A percentile compares a stretch with the other conserved stretches of the same genome.
Conservation (phyloP, 2,113 vertebrate genomes). For the Etia nguti region DNA sequence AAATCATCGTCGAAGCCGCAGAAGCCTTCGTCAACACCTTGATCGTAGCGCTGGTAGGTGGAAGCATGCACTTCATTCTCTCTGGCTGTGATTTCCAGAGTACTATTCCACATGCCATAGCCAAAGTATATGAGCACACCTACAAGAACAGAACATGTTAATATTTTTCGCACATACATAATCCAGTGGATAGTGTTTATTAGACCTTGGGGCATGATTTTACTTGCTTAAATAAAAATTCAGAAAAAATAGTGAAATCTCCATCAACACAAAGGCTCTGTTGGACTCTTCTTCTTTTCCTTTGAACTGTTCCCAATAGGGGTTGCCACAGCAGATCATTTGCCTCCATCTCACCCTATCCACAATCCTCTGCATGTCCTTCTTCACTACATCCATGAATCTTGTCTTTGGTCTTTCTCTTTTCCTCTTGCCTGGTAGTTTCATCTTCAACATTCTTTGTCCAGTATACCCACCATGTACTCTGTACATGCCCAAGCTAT, state of each 20-base stretch:
- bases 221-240: neutral
- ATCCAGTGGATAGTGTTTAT: neutral
- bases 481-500: neutral
- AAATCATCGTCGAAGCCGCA: slow-evolving; percentile 82
- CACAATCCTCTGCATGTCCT: neutral
- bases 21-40: slow-evolving; percentile 89
- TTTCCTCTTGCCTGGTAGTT: neutral
- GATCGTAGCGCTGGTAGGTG: slow-evolving; percentile 94
- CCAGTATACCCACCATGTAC: neutral
- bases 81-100: slow-evolving; percentile 88
- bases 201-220: neutral
- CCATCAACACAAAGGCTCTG: neutral
- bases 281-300: neutral
- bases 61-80: slow-evolving; percentile 93
- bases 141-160: slow-evolving; percentile 24
- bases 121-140: slow-evolving; percentile 97
- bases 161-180: neutral
- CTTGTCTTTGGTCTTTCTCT: neutral
- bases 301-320: neutral
- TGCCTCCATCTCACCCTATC: neutral
- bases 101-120: slow-evolving; percentile 98
- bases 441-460: neutral
- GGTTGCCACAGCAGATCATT: neutral
- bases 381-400: neutral
- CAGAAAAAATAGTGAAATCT: neutral